Evolutionary conservation across 92 coral and sea anemone genomes (phyloP), one percentile per base, ranked within the genome.

Genomic region (Hydrozoanthus gracilis): DNA sequence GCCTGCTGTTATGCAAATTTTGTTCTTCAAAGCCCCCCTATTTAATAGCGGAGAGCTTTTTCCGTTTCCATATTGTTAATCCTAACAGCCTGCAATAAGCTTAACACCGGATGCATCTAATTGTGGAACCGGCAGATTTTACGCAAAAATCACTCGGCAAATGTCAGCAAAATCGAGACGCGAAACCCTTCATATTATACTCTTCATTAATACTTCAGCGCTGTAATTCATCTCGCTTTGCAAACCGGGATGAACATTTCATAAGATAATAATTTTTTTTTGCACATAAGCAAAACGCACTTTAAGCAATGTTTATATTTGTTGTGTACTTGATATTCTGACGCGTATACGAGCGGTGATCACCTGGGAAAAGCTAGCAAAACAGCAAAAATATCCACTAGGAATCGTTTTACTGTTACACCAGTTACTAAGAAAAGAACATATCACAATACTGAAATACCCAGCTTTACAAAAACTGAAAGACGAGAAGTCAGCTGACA

Each of bases 1-100:
- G 66, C 82, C 82, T 54, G 60, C 66, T 76, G 82, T 76, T 76
- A 76, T 76, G 82, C 82, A 76, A 76, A 76, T 76, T 68, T 76
- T 27, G 66, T 65, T 76, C 50, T 76, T 47, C 82, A 52, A n/a
- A n/a, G 13, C 20, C 54, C 82, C 48, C 61, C 55, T 76, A 51
- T 20, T 7, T 51, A 75, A 50, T 75, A 76, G 82, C 61, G 67
- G 20, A 52, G 54, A 52, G 66, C 27, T 76, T 20, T 74, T 76
- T 76, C 82, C 49, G 82, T 66, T 76, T 52, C 54, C 49, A 52
- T 52, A 76, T 76, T 51, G 65, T 76, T 76, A 76, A 35, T 18
- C 56, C 14, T 76, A 66, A 76, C 82, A 76, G 66, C 48, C 12
- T 76, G 64, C 80, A 51, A 74, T 50, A 74, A 49, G 44, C 7